phyloP scores from a whole-genome alignment of 2,113 vertebrate species.

The Caranx melampygus region DNA sequence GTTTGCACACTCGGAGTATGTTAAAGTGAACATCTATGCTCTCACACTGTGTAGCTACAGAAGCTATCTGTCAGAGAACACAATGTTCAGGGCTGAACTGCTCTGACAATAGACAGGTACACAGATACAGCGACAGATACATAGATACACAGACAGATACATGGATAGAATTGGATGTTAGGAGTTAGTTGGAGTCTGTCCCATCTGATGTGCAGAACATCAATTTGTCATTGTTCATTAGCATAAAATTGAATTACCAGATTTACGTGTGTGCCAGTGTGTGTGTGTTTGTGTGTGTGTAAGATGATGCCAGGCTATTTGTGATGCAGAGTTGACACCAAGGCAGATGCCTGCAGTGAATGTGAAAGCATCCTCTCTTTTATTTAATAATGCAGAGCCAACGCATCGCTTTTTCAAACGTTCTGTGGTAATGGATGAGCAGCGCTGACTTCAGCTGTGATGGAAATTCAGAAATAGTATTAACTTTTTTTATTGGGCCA shows the following conservation, averaged over 20 bases:
- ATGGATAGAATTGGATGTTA: neutral
- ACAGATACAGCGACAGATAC: conserved; percentile 15
- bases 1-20: neutral
- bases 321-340: conserved; percentile 55
- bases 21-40: conserved; percentile 9
- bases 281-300: neutral
- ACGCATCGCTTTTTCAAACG: conserved; percentile 34
- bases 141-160: conserved; percentile 11
- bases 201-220: conserved; percentile 6
- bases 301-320: conserved; percentile 39
- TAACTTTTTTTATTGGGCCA: conserved; percentile 11
- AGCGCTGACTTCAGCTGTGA: conserved; percentile 31
- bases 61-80: conserved; percentile 1
- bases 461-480: conserved; percentile 10
- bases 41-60: neutral
- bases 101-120: neutral
- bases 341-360: conserved; percentile 60
- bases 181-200: neutral
- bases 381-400: conserved; percentile 65
- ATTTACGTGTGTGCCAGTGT: neutral
- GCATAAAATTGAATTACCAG: conserved; percentile 16
- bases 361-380: conserved; percentile 44
- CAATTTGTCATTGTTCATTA: conserved; percentile 23
- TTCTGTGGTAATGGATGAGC: conserved; percentile 31
- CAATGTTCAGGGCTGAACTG: conserved; percentile 19